Base-by-base conservation (phyloP, 2,113 vertebrate species). In the Polypterus bichir region DNA sequence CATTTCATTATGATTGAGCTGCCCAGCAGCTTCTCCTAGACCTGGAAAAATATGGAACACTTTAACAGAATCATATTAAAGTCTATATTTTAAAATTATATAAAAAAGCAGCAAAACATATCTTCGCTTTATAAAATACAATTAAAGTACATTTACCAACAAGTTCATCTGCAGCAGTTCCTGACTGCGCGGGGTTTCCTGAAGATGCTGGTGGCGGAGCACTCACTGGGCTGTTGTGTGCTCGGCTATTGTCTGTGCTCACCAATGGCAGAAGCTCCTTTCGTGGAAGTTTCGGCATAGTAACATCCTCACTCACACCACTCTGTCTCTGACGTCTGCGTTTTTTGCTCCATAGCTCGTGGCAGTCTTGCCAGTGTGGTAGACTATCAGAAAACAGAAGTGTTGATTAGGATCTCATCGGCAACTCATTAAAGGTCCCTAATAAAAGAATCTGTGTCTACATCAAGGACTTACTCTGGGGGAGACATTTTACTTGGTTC, bases 271-370 rank as follows among this genome's bases (percentile, higher is more conserved):
- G 82, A 63, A 76, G 68, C 70, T 97, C 92, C 82, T 98, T 98
- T 48, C 90, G 83, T 76, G 92, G 83, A 71, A 83, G 85, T 87
- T 98, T 98, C 59, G 89, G 77, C 9, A 83, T 81, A 45, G 93
- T 88, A 48, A 83, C 83, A 57, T 98, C 96, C 68, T 97, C 94
- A 3, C 80, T 68, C 58, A 87, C 48, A 54, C 93, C 93, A 1
- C 92, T 97, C 65, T 97, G 94, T 68, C 92, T 85, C 57, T 97
- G 91, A 52, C 95, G 85, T 44, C 95, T 80, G 0, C 94, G 87
- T 69, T 95, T 97, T 81, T 98, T 97, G 76, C 94, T 98, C 95
- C 95, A 98, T 56, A 98, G 83, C 81, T 98, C 95, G 8, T 98
- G 95, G 72, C 95, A 98, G 70, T 98, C 95, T 78, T 98, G 95